These are phyloP conservation scores for Chondrilla cf. caribensis DNA, from an alignment of 37 sponge, comb jelly and placozoan species.

Conservation along the genomic window DNA sequence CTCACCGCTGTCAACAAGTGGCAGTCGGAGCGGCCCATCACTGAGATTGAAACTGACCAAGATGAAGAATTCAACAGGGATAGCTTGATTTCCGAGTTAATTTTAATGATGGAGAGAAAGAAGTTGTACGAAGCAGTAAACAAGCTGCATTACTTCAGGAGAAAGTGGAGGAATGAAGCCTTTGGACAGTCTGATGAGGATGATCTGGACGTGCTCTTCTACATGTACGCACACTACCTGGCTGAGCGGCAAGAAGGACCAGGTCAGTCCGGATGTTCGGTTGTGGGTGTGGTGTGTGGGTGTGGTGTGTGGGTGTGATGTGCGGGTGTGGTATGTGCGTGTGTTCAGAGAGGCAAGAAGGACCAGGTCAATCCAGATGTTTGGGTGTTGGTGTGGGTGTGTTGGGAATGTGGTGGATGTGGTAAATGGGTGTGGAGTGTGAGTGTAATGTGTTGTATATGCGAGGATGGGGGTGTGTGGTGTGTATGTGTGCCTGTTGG, in stretches of 20 bases:
- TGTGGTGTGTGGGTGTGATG: too few species aligned
- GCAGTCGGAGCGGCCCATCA: constrained; percentile 22
- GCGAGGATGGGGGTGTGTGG: too few species aligned
- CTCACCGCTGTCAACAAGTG: constrained; percentile 16
- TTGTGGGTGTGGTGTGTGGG: too few species aligned
- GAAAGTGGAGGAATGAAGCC: constrained; percentile 39
- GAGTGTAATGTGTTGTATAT: too few species aligned
- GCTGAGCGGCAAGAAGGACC: constrained; percentile 44
- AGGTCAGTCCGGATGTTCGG: not conserved
- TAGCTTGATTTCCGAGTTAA: not conserved
- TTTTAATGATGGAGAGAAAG: constrained; percentile 25
- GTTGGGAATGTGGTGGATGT: too few species aligned
- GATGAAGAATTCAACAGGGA: not conserved
- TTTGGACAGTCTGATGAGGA: constrained; percentile 58
- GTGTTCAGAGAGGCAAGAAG: too few species aligned
- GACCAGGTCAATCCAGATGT: too few species aligned
- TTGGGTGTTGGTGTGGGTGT: too few species aligned
- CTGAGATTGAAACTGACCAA: not conserved
- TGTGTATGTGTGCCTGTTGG: too few species aligned
- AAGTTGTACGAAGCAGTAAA: constrained; percentile 36
- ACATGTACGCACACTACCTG: constrained; percentile 49
- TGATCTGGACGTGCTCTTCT: constrained; percentile 68
- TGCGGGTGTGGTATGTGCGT: too few species aligned
- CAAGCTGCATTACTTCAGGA: constrained; percentile 47
- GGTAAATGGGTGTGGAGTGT: too few species aligned